Base-by-base conservation (phyloP, 2,113 vertebrate species). In the Rhea pennata region DNA sequence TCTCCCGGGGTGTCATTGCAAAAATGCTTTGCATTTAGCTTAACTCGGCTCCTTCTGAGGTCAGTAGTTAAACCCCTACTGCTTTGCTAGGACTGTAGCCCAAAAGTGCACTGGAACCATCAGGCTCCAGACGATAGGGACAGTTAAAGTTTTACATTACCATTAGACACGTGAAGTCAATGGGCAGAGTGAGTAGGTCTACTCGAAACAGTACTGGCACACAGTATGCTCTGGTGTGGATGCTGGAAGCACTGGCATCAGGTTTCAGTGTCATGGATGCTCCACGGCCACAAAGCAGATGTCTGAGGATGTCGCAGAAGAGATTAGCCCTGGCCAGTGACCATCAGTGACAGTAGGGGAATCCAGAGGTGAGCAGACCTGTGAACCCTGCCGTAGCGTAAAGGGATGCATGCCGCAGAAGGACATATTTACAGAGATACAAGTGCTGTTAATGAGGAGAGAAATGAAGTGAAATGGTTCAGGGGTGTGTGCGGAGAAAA, bases 401-500 rank as follows among this genome's bases (percentile, higher is more conserved):
- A 85, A 59, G 0, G 40, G 1, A 9, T 15, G 4, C 3, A 0
- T 56, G 31, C 21, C 31, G 42, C 56, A 73, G 54, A 75, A 78
- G 64, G 66, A 92, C 84, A 91, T 29, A 39, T 1, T 83, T 31
- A 23, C 56, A 48, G 84, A 31, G 50, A 53, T 15, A 61, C 0
- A 1, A 62, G 40, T 40, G 54, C 26, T 74, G 12, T 3, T 64
- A 78, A 46, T 15, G 56, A 59, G 72, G 42, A 81, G 42, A 81
- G 44, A 84, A 92, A 65, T 17, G 3, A 80, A 73, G 31, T 24
- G 40, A 80, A 64, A 26, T 2, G 4, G 67, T 71, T 46, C 22
- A 70, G 62, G n/a, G 2, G 0, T 1, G 10, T 12, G 15, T 26
- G 36, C 29, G 42, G 33, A 5, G 4, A 1, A 1, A 3, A 20